Evolutionary conservation across 92 coral and sea anemone species (phyloP), one percentile per base, ranked within the genome.

Genomic region (Phenganax subtilis): DNA sequence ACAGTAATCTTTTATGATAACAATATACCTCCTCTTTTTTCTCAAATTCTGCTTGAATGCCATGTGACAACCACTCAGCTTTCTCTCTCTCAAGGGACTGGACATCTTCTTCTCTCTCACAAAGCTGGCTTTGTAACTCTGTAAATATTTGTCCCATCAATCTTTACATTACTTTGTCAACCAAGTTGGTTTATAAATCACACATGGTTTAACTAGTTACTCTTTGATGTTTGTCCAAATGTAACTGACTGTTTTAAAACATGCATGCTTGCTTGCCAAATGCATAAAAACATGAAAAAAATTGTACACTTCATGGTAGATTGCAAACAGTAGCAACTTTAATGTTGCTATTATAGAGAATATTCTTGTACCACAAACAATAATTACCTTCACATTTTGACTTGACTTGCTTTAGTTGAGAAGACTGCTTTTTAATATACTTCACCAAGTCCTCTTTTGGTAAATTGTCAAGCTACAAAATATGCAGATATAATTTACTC

Each of bases 1-100:
- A 37, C 47, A 37, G 47, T 37, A 37, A 37, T 37, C 4, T 1
- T 37, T 37, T 37, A 37, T 37, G 47, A 1, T 37, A 37, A 37
- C 47, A 1, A 3, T 8, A 37, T 52, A 94, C 98, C 88, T 94
- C 88, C 76, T 94, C 96, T 84, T 92, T 94, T 69, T 91, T 94
- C 82, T 94, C 98, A 92, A 94, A 94, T 75, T 94, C 98, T 7
- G 98, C 97, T 85, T 94, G 97, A 37, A 94, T 91, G 53, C 98
- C 97, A 66, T 94, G 87, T 25, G 93, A 93, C 37, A 94, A 61
- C 97, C 97, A 94, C n/a, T 89, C 86, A 30, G 88, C 86, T 84
- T 94, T 90, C 73, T 94, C 98, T 53, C 82, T 81, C 71, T 92
- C 97, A 44, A 94, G 86, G 72, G 90, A 81, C 68, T 87, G 87